phyloP scores from a whole-genome alignment of 2,113 vertebrate genomes.

The Canis aureus region DNA sequence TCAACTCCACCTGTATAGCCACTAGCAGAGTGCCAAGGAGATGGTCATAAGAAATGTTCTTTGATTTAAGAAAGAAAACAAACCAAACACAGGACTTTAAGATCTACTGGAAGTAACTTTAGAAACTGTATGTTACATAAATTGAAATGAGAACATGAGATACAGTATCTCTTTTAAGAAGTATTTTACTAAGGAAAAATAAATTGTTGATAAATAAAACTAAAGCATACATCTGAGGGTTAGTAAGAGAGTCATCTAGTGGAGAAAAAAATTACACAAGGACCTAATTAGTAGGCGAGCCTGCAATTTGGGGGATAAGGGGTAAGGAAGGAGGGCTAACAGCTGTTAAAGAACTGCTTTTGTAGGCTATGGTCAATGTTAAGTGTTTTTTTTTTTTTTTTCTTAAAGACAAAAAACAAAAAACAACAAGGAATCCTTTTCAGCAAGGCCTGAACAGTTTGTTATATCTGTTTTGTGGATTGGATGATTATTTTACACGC shows the following conservation, averaged over 20 bases:
- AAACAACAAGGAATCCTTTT: constrained; percentile 62
- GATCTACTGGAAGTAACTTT: constrained; percentile 49
- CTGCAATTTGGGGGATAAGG: constrained; percentile 51
- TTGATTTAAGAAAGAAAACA: constrained; percentile 67
- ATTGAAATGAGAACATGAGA: constrained; percentile 46
- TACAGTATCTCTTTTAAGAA: constrained; percentile 63
- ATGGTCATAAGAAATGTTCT: constrained; percentile 57
- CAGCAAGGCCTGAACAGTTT: constrained; percentile 41
- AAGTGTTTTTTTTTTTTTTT: constrained; percentile 57
- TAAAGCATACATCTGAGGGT: constrained; percentile 56
- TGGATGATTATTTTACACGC: constrained; percentile 76
- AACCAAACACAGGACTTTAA: constrained; percentile 66
- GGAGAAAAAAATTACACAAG: constrained; percentile 67
- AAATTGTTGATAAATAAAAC: constrained; percentile 67
- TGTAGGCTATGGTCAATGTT: constrained; percentile 55
- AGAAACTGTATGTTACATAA: constrained; percentile 38
- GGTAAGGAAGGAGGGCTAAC: constrained; percentile 51
- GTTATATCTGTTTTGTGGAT: constrained; percentile 35
- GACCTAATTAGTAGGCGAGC: constrained; percentile 69
- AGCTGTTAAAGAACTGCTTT: constrained; percentile 68
- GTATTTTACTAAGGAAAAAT: constrained; percentile 64
- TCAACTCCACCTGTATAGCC: constrained; percentile 59
- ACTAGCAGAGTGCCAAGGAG: constrained; percentile 64
- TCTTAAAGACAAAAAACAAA: constrained; percentile 37
- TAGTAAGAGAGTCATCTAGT: constrained; percentile 62